Evolutionary conservation across 2,113 vertebrate genomes (phyloP).

Genomic region (Cnemophilus loriae): DNA sequence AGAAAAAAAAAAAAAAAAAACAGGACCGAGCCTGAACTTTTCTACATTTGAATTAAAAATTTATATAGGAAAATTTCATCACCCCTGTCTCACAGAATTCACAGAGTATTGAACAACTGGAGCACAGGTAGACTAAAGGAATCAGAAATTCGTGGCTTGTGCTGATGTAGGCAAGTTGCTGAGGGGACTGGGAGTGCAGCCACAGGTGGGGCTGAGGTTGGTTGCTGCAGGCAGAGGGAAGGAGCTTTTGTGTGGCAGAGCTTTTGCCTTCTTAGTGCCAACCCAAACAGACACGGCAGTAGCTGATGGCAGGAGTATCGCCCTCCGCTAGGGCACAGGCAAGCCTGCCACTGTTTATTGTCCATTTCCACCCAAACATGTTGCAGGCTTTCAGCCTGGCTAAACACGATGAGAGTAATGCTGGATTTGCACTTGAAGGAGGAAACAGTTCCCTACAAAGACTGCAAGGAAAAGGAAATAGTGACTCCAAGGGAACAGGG

Average conservation of each 20-base stretch:
- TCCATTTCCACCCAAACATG: background rate
- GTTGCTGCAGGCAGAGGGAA: background rate
- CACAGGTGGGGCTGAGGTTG: accelerated
- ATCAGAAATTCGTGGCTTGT: background rate
- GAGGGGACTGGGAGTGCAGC: background rate
- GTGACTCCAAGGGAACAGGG: background rate
- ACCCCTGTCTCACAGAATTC: background rate
- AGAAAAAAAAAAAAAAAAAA: background rate
- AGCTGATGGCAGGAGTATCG: background rate
- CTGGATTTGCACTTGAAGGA: background rate
- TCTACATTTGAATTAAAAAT: background rate
- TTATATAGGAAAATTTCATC: background rate
- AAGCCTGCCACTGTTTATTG: background rate
- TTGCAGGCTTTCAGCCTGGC: background rate
- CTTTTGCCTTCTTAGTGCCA: background rate
- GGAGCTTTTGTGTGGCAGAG: background rate
- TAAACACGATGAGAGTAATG: background rate
- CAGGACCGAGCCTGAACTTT: background rate
- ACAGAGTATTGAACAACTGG: background rate
- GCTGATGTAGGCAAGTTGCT: background rate
- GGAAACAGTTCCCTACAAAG: background rate
- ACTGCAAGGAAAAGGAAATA: background rate
- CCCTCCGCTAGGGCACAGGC: background rate
- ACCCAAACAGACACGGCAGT: background rate
- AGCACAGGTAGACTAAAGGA: background rate